Conservation (phyloP, 2,113 vertebrate species). For the Ophthalmolycus amberensis region DNA sequence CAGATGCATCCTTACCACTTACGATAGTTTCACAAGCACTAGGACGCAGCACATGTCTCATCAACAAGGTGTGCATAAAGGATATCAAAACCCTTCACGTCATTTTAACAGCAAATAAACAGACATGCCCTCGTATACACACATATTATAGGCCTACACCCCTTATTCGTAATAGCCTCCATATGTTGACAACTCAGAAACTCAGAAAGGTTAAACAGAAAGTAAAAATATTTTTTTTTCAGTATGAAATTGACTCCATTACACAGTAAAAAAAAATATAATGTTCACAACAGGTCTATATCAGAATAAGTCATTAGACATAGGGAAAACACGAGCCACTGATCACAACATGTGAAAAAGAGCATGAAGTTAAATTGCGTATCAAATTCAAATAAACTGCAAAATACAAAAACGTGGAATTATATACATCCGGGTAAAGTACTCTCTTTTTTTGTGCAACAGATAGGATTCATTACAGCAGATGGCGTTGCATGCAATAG, state of each 20-base stretch:
- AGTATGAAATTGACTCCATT: neutral
- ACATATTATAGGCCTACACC: neutral
- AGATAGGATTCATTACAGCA: neutral
- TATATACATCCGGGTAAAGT: neutral
- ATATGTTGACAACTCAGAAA: neutral
- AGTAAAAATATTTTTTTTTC: neutral
- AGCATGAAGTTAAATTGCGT: neutral
- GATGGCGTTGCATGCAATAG: neutral
- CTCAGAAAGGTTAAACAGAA: neutral
- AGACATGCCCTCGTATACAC: neutral
- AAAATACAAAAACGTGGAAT: neutral
- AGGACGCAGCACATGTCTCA: conserved; percentile 4
- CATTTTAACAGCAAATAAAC: neutral
- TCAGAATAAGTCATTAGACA: neutral
- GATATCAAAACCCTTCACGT: neutral
- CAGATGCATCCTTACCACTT: neutral
- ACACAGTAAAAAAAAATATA: neutral
- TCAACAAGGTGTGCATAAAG: neutral
- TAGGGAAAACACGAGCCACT: neutral
- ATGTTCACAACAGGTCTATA: neutral
- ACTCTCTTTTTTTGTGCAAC: neutral
- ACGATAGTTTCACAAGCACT: neutral
- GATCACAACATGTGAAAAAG: neutral
- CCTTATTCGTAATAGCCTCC: neutral
- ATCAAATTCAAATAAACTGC: conserved; percentile 1